Conservation (phyloP, 2,888 invertebrate species). For the Hylaea fasciaria region DNA sequence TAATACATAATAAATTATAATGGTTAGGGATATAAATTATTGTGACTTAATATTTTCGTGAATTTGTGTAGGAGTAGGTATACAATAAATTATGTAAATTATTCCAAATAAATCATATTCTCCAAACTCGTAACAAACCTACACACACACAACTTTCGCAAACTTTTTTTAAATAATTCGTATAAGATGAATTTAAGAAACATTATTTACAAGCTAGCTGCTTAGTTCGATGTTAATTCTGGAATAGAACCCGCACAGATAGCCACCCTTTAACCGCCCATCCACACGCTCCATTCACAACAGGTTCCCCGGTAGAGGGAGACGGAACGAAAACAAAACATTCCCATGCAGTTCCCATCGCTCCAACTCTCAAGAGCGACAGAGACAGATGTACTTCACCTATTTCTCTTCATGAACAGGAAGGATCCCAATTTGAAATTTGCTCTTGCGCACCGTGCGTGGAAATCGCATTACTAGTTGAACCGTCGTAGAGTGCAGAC, state of each 20-base stretch:
- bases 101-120: too few relatives aligned
- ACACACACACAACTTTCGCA: too few relatives aligned
- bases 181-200: too few relatives aligned
- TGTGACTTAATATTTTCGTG: too few relatives aligned
- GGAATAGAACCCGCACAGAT: constrained; percentile 61
- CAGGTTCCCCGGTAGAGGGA: constrained; percentile 71
- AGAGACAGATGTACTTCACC: constrained; percentile 55
- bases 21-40: too few relatives aligned
- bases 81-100: too few relatives aligned
- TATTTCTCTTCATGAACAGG: constrained; percentile 58
- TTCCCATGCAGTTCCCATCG: constrained; percentile 82
- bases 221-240: background rate
- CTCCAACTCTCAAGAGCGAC: constrained; percentile 46
- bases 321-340: constrained; percentile 82
- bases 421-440: constrained; percentile 73
- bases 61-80: too few relatives aligned
- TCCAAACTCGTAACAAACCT: too few relatives aligned
- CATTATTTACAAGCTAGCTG: too few relatives aligned
- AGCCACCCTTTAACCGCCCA: constrained; percentile 48
- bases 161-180: too few relatives aligned
- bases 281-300: constrained; percentile 64
- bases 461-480: constrained; percentile 54
- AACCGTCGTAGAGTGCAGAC: constrained; percentile 52
- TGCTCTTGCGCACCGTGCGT: constrained; percentile 56
- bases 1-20: too few relatives aligned